phyloP scores from a whole-genome alignment of 2,888 invertebrate species.

The Amphiduros pacificus region DNA sequence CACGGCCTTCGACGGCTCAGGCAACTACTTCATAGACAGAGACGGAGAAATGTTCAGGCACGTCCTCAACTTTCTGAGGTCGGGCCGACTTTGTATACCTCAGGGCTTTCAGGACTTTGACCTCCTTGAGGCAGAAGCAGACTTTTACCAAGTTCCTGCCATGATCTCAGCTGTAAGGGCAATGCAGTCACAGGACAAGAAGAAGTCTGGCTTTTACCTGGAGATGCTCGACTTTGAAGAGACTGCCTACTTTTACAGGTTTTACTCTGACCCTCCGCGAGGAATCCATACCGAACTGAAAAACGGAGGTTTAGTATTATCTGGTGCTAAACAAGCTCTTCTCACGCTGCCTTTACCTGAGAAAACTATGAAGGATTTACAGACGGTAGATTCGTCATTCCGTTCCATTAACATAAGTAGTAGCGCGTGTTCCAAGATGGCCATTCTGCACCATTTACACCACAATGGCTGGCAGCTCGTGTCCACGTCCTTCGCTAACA shows the following conservation, averaged over 20 bases:
- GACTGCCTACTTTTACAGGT: slow-evolving; percentile 38
- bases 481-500: slow-evolving; percentile 35
- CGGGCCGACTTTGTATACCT: slow-evolving; percentile 36
- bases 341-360: slow-evolving; percentile 34
- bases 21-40: slow-evolving; percentile 40
- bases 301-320: slow-evolving; percentile 38
- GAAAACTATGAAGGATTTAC: slow-evolving; percentile 32
- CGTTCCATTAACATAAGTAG: slow-evolving; percentile 33
- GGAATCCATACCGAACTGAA: slow-evolving; percentile 36
- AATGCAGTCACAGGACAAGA: not conserved
- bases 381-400: slow-evolving; percentile 27
- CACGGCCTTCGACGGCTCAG: slow-evolving; percentile 32
- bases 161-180: slow-evolving; percentile 18
- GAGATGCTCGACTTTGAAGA: slow-evolving; percentile 41
- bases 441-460: slow-evolving; percentile 35
- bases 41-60: slow-evolving; percentile 41
- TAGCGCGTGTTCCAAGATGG: slow-evolving; percentile 33
- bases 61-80: slow-evolving; percentile 41
- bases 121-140: slow-evolving; percentile 40
- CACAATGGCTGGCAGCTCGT: slow-evolving; percentile 33
- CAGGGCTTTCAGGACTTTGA: slow-evolving; percentile 40
- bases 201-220: slow-evolving; percentile 31
- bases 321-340: slow-evolving; percentile 33
- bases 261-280: slow-evolving; percentile 36
- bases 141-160: slow-evolving; percentile 37